Evolutionary conservation across 2,113 vertebrate species (phyloP), one percentile per base, ranked within the genome.

Genomic region (Cygnus buccinator): DNA sequence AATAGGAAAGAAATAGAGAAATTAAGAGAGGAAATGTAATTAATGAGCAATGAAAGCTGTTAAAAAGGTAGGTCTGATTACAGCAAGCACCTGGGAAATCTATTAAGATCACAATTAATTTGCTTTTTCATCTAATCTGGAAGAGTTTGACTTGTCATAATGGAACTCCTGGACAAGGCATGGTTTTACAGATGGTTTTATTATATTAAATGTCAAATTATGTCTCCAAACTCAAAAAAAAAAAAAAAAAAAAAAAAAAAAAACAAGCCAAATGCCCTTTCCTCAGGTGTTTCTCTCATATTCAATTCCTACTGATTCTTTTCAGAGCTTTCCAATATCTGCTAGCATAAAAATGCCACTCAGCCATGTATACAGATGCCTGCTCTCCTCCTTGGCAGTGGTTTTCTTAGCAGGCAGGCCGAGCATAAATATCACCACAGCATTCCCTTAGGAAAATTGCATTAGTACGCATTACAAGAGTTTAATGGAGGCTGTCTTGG

Each of bases 391-490:
- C 81, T 94, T 95, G 93, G 93, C 94, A 95, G 71, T 58, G 70
- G 89, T 91, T 87, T 94, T 96, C 74, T 95, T 81, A 87, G 84
- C 65, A 84, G 54, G 44, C 6, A 0, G 76, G 74, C 66, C 6
- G 25, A 95, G 66, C 71, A 94, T 95, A 96, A 96, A 96, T 97
- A 94, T 96, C 96, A 95, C 91, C 77, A 84, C 48, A 74, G 50
- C 77, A 84, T 95, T 95, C 94, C 80, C 86, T 84, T 84, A 91
- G 87, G 93, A 95, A 29, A 57, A 65, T 13, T 61, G 54, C 91
- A 78, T 81, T 92, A 94, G 46, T 1, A 37, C 44, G 20, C 66
- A 54, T 84, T 94, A 63, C 37, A 67, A 50, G 76, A 67, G 25
- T 92, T 94, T 84, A 71, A 72, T n/a, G 68, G 78, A 91, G 92